Base-by-base conservation (phyloP, 2,113 vertebrate species). In the Dasypus novemcinctus region DNA sequence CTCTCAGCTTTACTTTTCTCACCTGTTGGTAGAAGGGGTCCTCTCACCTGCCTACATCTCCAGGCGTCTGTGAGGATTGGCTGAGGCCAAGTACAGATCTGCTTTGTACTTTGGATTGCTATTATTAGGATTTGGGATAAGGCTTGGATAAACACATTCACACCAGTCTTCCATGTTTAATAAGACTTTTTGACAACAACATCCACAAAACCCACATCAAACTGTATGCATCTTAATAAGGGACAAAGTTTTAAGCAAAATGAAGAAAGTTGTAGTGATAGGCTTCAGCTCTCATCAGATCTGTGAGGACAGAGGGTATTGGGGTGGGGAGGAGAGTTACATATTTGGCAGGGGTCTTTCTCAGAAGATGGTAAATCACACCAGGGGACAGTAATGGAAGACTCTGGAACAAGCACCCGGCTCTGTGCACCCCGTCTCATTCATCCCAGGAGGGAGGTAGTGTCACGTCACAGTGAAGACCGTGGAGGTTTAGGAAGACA, bases 381-480 rank as follows among this genome's bases (percentile, higher is more conserved):
- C 18, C 8, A 88, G 49, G 4, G n/a, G 72, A 61, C 4, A 49
- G 20, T 21, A 5, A 52, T 0, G 15, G 86, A 74, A 41, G 41
- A 43, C 49, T 54, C n/a, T 25, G 71, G 64, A 23, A 46, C 1
- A 8, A 61, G 75, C 3, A 33, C 3, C 17, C 5, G 0, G 36
- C 82, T 75, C 49, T 31, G 4, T 4, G 11, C 21, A 7, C 46
- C 5, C 9, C 23, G 27, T 63, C 81, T 46, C 57, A 3, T 66
- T 78, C 75, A 38, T 18, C 11, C 36, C 4, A 2, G 0, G 1
- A 46, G 54, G 43, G 46, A 52, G 11, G 36, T 0, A 1, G 8
- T 20, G 21, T 13, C 8, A 3, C 4, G 43, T 64, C 79, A 29
- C 41, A 21, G 29, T 21, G 27, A 33, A 27, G 8, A 36, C 12